These are phyloP conservation scores for Coenonympha arcania DNA, from an alignment of 2,888 invertebrate species.

Conservation along the genomic window DNA sequence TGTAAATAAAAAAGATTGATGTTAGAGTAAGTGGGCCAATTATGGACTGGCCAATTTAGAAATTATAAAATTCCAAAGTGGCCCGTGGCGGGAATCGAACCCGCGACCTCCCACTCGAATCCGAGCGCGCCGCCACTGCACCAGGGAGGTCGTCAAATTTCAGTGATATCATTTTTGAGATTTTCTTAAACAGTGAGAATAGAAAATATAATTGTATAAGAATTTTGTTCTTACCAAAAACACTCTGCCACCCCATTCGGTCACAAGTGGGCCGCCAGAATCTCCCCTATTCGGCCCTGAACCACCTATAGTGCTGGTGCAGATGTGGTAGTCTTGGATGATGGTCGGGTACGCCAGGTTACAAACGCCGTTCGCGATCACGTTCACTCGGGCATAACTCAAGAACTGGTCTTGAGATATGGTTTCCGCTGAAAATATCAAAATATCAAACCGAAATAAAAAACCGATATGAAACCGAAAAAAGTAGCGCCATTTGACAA, in stretches of 20 bases:
- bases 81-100: too few species aligned
- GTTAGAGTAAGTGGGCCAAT: neutral
- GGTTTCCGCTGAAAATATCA: slow-evolving; percentile 16
- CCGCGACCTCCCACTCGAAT: too few species aligned
- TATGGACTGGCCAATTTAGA: too few species aligned
- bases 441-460: neutral
- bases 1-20: slow-evolving; percentile 25
- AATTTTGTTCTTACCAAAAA: slow-evolving; percentile 38
- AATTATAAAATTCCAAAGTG: too few species aligned
- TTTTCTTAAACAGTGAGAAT: too few species aligned
- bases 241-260: slow-evolving; percentile 27
- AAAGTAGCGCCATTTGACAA: too few species aligned
- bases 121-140: too few species aligned
- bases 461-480: neutral
- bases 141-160: too few species aligned
- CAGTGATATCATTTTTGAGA: too few species aligned
- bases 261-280: slow-evolving; percentile 32
- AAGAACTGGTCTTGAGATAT: slow-evolving; percentile 22
- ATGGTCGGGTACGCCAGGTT: slow-evolving; percentile 22
- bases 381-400: slow-evolving; percentile 23
- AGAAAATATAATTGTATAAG: too few species aligned
- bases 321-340: slow-evolving; percentile 27
- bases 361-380: slow-evolving; percentile 31
- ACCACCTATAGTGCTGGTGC: slow-evolving; percentile 28
- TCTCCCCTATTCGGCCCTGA: slow-evolving; percentile 32